These are phyloP conservation scores for Betta splendens DNA, from an alignment of 2,797 vertebrate species.

Conservation along the genomic window DNA sequence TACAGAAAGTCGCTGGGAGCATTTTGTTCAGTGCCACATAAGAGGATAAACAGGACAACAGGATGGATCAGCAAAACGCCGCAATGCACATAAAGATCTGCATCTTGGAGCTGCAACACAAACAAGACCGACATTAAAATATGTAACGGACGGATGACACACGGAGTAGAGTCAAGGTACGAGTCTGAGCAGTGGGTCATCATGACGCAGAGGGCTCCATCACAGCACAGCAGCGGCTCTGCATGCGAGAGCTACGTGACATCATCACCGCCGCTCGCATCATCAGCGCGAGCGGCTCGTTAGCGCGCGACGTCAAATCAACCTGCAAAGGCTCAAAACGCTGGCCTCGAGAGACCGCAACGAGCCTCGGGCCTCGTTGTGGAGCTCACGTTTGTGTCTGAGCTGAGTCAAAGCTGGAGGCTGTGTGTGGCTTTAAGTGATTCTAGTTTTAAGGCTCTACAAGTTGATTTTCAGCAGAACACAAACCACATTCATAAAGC, in stretches of 20 bases:
- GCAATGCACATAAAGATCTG: constrained; percentile 50
- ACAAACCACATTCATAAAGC: neutral
- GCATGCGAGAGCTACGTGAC: neutral
- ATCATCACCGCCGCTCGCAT: no score
- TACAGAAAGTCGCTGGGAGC: neutral
- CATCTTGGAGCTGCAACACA: constrained; percentile 55
- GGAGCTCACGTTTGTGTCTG: no score
- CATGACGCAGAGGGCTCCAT: neutral
- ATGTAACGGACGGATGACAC: constrained; percentile 80
- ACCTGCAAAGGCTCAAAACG: constrained; percentile 10
- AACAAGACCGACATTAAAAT: constrained; percentile 76
- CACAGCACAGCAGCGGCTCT: neutral
- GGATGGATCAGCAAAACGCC: constrained; percentile 73
- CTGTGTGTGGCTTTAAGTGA: no score
- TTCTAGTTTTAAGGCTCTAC: constrained; percentile 1
- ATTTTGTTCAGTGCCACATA: constrained; percentile 78
- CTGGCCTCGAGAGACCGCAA: no score
- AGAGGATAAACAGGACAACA: constrained; percentile 81
- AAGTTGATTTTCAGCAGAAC: constrained; percentile 16
- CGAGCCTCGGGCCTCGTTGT: no score
- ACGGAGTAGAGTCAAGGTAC: constrained; percentile 55
- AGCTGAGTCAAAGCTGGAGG: no score
- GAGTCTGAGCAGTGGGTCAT: constrained; percentile 3
- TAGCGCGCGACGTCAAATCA: no score
- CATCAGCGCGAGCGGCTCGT: no score